These are phyloP conservation scores for Pogonocichla stellata DNA, from an alignment of 2,113 vertebrate species.

Conservation along the genomic window DNA sequence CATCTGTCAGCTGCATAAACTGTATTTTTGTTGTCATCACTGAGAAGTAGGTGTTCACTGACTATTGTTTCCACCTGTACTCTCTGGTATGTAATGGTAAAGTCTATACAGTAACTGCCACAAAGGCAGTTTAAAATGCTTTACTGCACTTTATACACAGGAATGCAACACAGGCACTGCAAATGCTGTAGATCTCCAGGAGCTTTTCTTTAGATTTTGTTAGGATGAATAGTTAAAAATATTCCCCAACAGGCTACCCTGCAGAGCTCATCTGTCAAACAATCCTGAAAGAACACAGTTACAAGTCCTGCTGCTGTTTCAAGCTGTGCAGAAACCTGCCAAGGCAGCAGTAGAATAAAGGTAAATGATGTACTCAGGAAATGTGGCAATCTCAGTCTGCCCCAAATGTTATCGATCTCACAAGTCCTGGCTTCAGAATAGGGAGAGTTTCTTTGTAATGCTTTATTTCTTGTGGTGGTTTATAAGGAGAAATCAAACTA, in stretches of 20 bases:
- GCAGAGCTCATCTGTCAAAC: neutral
- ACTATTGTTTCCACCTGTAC: neutral
- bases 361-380: neutral
- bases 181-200: neutral
- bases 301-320: neutral
- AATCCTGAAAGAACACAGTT: neutral
- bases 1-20: neutral
- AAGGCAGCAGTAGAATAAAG: neutral
- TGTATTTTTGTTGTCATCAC: neutral
- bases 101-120: neutral
- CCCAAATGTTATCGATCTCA: accelerated
- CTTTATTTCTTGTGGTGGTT: slow-evolving; percentile 10
- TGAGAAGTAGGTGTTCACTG: neutral
- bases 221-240: neutral
- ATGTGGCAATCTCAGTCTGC: neutral
- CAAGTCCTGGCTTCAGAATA: neutral
- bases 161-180: neutral
- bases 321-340: neutral
- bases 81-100: neutral
- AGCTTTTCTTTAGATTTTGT: neutral
- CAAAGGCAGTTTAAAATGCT: neutral
- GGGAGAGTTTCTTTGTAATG: neutral
- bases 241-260: neutral
- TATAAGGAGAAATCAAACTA: neutral
- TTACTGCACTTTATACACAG: neutral